These are phyloP conservation scores for Rhabdomys dilectus DNA, from an alignment of 2,113 vertebrate species.

Conservation along the genomic window DNA sequence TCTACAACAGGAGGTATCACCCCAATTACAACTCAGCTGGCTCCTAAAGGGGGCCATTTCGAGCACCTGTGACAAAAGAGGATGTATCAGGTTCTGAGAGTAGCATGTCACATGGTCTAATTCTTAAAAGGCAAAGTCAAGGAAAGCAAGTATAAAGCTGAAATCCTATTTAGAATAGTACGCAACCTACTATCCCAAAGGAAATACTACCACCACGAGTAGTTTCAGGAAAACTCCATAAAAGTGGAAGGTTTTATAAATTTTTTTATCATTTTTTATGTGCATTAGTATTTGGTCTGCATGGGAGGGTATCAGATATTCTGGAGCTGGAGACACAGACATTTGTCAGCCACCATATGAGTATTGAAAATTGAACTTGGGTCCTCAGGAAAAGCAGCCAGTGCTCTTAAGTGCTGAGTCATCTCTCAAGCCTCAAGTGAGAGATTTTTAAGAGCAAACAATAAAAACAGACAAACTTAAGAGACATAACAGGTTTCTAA, in stretches of 20 bases:
- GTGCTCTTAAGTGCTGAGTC: no score
- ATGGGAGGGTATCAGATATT: no score
- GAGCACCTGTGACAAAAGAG: conserved; percentile 4
- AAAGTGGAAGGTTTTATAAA: neutral
- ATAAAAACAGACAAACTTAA: neutral
- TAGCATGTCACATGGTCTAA: neutral
- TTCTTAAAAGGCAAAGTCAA: conserved; percentile 16
- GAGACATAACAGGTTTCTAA: conserved; percentile 14
- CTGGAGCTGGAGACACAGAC: no score
- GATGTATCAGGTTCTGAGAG: neutral
- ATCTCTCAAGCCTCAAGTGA: no score
- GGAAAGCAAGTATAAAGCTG: neutral
- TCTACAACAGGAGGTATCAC: neutral
- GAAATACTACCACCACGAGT: neutral
- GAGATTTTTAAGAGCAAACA: neutral
- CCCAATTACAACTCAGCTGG: neutral
- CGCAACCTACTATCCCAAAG: neutral
- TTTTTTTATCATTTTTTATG: no score
- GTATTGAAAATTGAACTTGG: no score
- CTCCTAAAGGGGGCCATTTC: neutral
- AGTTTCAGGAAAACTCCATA: conserved; percentile 13
- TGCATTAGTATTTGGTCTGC: no score
- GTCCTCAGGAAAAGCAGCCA: no score
- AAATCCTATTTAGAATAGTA: conserved; percentile 16
- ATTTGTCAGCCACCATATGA: no score